Evolutionary conservation across 2,113 vertebrate genomes (phyloP), one percentile per base, ranked within the genome.

Genomic region (Cyanoderma ruficeps): DNA sequence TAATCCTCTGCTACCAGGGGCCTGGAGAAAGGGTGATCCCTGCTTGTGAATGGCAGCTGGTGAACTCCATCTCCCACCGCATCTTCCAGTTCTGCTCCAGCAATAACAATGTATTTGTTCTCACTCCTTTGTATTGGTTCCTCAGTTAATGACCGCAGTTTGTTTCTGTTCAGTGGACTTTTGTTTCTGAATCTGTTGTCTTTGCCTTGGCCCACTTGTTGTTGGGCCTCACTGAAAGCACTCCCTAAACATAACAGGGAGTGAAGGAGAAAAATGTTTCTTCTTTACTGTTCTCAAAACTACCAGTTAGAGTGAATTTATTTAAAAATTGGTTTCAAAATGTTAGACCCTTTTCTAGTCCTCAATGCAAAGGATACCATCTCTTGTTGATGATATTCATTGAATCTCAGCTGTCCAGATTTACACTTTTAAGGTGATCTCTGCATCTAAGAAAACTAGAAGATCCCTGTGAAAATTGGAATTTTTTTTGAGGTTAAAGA

Each of bases 11-110:
- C 44, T 63, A 17, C 13, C 28, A 44, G 28, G 41, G 37, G 15
- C 15, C 2, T 56, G 44, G 61, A 68, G 78, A 55, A 18, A 70
- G 6, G 19, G 7, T 44, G 52, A 30, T 89, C 25, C 30, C 47
- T 23, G 7, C 47, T 83, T 90, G 53, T 44, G 35, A 76, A 49
- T 37, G 65, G 7, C 33, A 35, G 27, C 27, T 4, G 2, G 24
- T 68, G 28, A 61, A 49, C 44, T 69, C 19, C 10, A 15, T 57
- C 72, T 86, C 39, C 15, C 17, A 13, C 20, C 0, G 0, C 0
- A 4, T 22, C 22, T 90, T 72, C 70, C 39, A 39, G 56, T 46
- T 83, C 41, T 0, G 0, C 11, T 89, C 33, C 65, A 71, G 22
- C 28, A 91, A 15, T 19, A 42, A 15, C 30, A 57, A 1, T 0